These are phyloP conservation scores for Plodia interpunctella DNA, from an alignment of 1,140 invertebrate genomes.

Conservation along the genomic window DNA sequence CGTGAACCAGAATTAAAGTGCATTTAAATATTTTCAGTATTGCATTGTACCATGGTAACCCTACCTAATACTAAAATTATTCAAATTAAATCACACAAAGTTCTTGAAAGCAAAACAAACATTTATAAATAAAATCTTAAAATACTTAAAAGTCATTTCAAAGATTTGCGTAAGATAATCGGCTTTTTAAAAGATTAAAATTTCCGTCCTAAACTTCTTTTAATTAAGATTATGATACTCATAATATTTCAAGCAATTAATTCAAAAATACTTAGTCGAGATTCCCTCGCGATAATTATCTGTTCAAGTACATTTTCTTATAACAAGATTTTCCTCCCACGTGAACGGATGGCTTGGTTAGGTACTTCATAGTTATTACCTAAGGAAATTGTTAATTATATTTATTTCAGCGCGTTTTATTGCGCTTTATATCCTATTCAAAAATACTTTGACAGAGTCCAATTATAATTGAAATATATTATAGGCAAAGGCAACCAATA, in stretches of 20 bases:
- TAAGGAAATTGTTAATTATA: constrained; percentile 11
- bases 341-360: constrained; percentile 17
- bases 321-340: constrained; percentile 39
- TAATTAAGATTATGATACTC: constrained; percentile 74
- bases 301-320: constrained; percentile 46
- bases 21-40: no score
- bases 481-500: constrained; percentile 1
- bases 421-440: no score
- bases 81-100: not conserved
- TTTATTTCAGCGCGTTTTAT: not conserved
- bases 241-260: constrained; percentile 73
- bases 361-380: not conserved
- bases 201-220: constrained; percentile 62
- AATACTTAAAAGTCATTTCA: constrained; percentile 1
- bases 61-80: no score
- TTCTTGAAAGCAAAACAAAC: not conserved
- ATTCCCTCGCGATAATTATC: constrained; percentile 59
- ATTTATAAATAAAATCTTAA: not conserved
- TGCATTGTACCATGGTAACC: no score
- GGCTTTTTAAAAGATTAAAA: constrained; percentile 54
- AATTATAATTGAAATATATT: constrained; percentile 27
- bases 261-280: constrained; percentile 59
- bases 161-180: constrained; percentile 55
- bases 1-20: not conserved
- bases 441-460: no score